Percentiles rank a stretch among this genome's conserved stretches.
These are phyloP conservation scores for Tetropium fuscum DNA, from an alignment of 2,888 invertebrate genomes.

Conservation along the genomic window DNA sequence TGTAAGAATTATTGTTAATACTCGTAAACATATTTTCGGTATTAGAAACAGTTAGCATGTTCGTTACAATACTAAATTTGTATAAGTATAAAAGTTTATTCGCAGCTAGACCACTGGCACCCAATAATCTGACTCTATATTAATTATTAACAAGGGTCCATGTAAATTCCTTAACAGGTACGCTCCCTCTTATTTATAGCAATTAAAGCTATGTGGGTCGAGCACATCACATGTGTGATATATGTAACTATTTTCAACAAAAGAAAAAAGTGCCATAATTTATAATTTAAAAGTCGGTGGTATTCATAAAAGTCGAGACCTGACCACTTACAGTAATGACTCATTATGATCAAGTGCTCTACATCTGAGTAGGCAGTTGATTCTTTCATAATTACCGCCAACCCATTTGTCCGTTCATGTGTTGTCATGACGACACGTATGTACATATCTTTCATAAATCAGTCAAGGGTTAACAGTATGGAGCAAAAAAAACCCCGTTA, in stretches of 20 bases:
- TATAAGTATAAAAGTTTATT: no score
- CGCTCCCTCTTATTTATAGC: conserved; percentile 16
- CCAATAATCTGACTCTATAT: no score
- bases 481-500: not conserved
- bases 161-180: conserved; percentile 15
- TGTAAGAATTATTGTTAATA: no score
- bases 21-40: no score
- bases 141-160: no score
- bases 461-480: conserved; percentile 1
- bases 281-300: conserved; percentile 35
- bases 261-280: conserved; percentile 42
- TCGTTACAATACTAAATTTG: no score
- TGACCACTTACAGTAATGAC: conserved; percentile 44
- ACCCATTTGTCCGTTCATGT: conserved; percentile 36
- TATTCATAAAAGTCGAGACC: conserved; percentile 43
- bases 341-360: conserved; percentile 50
- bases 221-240: conserved; percentile 18
- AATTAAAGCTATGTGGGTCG: conserved; percentile 24
- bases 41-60: no score
- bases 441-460: conserved; percentile 14
- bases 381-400: conserved; percentile 44
- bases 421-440: conserved; percentile 22
- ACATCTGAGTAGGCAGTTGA: conserved; percentile 45
- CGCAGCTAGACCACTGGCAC: no score
- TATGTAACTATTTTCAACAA: conserved; percentile 36